Conservation (phyloP, 2,797 vertebrate genomes). For the Acomys russatus region DNA sequence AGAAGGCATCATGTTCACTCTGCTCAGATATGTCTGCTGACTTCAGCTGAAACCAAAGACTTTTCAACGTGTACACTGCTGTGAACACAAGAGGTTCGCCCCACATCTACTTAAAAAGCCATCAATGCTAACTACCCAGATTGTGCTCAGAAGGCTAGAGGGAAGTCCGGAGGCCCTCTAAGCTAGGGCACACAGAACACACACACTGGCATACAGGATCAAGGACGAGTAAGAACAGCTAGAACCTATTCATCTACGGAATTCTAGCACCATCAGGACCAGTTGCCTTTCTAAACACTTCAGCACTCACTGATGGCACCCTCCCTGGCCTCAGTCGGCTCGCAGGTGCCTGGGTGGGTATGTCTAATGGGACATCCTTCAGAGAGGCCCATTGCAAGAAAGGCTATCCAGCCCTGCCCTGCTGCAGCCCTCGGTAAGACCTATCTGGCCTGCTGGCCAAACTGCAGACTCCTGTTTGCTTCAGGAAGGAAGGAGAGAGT, state of each 20-base stretch:
- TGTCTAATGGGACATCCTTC: background rate
- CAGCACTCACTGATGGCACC: too few species aligned
- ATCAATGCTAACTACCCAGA: background rate
- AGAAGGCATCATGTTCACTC: background rate
- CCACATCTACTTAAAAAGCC: background rate
- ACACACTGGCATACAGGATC: background rate
- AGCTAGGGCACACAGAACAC: background rate
- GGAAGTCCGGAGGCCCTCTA: background rate
- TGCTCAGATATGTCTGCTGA: background rate
- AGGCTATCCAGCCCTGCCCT: background rate
- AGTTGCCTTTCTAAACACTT: background rate
- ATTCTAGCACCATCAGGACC: background rate
- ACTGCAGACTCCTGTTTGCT: constrained; percentile 43
- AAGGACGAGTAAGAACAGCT: background rate
- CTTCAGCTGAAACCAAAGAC: background rate
- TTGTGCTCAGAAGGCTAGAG: background rate
- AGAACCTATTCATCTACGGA: background rate
- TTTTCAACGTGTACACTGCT: background rate
- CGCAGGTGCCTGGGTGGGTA: background rate
- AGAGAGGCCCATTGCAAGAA: background rate
- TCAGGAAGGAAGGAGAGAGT: constrained; percentile 2
- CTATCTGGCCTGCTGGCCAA: background rate
- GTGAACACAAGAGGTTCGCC: background rate
- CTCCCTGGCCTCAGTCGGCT: background rate
- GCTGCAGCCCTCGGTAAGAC: background rate